These are phyloP conservation scores for Dugesia japonica DNA, from an alignment of 2,888 invertebrate genomes.

Conservation along the genomic window DNA sequence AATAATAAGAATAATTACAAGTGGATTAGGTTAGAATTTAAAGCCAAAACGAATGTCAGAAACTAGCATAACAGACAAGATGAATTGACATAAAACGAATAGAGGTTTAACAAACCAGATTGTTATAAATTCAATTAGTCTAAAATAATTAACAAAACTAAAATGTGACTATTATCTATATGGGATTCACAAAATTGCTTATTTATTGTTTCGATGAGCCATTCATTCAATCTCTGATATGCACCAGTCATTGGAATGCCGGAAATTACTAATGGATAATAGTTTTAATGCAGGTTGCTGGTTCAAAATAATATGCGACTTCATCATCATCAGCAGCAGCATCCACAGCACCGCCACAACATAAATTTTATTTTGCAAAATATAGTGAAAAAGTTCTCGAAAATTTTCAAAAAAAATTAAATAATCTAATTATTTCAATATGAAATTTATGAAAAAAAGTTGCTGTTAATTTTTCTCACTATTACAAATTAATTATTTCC, in stretches of 20 bases:
- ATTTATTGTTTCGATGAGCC: slow-evolving; percentile 5
- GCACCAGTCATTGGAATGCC: neutral
- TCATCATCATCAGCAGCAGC: no score
- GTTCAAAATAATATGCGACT: neutral
- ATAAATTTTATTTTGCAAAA: no score
- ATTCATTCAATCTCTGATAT: neutral
- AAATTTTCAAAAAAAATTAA: no score
- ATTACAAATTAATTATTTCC: no score
- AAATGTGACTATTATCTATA: slow-evolving; percentile 6
- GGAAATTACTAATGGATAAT: slow-evolving; percentile 20
- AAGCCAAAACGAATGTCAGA: no score
- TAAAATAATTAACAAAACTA: slow-evolving; percentile 10
- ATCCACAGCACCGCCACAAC: no score
- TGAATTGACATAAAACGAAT: neutral
- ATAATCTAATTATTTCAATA: no score
- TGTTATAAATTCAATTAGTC: slow-evolving; percentile 14
- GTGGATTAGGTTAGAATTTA: no score
- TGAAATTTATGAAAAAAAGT: no score
- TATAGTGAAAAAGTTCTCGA: no score
- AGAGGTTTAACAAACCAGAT: neutral
- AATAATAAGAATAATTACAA: no score
- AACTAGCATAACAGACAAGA: neutral
- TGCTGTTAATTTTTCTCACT: no score
- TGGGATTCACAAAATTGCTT: slow-evolving; percentile 9
- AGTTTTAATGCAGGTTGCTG: neutral